Conservation (phyloP, 2,888 invertebrate species). For the Entomobrya proxima region DNA sequence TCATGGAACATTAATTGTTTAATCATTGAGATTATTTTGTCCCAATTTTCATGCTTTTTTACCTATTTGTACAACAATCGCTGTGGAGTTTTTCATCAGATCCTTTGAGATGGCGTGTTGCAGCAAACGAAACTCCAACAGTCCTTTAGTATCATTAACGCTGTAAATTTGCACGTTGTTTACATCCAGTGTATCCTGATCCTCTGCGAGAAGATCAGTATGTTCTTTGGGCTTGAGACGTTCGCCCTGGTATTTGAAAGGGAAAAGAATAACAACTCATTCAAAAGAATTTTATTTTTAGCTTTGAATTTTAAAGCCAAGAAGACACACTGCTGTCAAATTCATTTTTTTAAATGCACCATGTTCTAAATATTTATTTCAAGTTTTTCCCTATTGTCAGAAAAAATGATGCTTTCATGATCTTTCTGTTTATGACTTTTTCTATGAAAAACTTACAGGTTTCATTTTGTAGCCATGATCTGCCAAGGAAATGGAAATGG, state of each 20-base stretch:
- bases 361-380: neutral
- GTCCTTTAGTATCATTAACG: slow-evolving; percentile 72
- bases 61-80: slow-evolving; percentile 65
- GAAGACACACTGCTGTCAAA: neutral
- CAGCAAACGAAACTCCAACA: slow-evolving; percentile 60
- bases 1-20: no score
- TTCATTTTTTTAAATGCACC: neutral
- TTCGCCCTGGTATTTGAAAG: slow-evolving; percentile 30
- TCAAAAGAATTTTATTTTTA: neutral
- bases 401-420: neutral
- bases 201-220: slow-evolving; percentile 52
- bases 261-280: neutral
- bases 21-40: no score
- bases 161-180: slow-evolving; percentile 63
- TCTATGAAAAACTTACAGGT: slow-evolving; percentile 44
- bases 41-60: no score
- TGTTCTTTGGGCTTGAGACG: slow-evolving; percentile 58
- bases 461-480: slow-evolving; percentile 29
- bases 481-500: slow-evolving; percentile 42
- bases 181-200: slow-evolving; percentile 68
- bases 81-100: slow-evolving; percentile 43
- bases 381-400: neutral
- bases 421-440: neutral
- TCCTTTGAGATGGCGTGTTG: neutral
- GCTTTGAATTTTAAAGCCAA: neutral